A percentile compares a stretch with the other conserved stretches of the same genome.
These are phyloP conservation scores for Solenopsis fugax DNA, from an alignment of 1,140 invertebrate species.

Conservation along the genomic window DNA sequence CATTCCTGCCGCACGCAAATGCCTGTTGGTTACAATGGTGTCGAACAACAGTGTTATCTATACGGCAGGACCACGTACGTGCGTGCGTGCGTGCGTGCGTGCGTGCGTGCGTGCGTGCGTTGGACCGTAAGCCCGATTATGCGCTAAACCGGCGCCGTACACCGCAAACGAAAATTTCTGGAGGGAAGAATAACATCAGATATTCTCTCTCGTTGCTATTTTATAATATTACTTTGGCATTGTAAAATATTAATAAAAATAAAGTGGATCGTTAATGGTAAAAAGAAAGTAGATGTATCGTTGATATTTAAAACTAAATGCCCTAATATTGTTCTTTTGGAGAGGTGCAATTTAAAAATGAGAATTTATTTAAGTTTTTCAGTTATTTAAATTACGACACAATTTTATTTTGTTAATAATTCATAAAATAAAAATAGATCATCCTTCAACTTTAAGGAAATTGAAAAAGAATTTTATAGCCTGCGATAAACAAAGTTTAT, in stretches of 20 bases:
- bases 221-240: background rate
- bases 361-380: background rate
- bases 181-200: background rate
- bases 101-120: conserved; percentile 47
- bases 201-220: background rate
- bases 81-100: conserved; percentile 29
- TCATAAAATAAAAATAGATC: background rate
- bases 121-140: conserved; percentile 52
- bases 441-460: background rate
- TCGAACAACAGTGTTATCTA: conserved; percentile 62
- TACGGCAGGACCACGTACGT: conserved; percentile 47
- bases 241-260: background rate
- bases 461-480: background rate
- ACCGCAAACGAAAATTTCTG: conserved; percentile 39
- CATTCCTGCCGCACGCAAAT: conserved; percentile 61
- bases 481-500: background rate
- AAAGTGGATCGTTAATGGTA: background rate
- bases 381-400: conserved; percentile 11
- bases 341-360: background rate
- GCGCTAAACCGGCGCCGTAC: conserved; percentile 27
- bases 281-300: background rate
- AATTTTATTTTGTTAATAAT: background rate
- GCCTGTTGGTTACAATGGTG: conserved; percentile 63
- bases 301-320: background rate
- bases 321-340: background rate